A percentile compares a stretch with the other conserved stretches of the same genome.
phyloP scores from a whole-genome alignment of 2,888 invertebrate species.

The Suillia variegata region DNA sequence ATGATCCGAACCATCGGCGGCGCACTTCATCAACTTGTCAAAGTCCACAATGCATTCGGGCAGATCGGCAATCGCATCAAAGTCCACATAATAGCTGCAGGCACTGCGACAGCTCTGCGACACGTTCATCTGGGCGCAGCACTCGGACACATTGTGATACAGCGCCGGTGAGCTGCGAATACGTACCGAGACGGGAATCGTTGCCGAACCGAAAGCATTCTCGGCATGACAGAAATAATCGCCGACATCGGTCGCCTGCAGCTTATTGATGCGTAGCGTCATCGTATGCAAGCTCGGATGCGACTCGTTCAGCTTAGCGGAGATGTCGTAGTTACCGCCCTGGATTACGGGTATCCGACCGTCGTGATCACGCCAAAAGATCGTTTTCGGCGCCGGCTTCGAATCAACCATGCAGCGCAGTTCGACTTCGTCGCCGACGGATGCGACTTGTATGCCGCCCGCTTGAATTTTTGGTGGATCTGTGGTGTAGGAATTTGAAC shows the following conservation, averaged over 20 bases:
- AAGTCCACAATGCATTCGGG: slow-evolving; percentile 83
- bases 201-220: slow-evolving; percentile 77
- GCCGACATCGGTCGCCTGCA: slow-evolving; percentile 74
- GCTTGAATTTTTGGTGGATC: slow-evolving; percentile 79
- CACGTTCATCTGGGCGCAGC: slow-evolving; percentile 82
- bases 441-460: slow-evolving; percentile 77
- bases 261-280: slow-evolving; percentile 75
- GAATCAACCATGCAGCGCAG: slow-evolving; percentile 80
- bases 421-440: slow-evolving; percentile 75
- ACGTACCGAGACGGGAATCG: slow-evolving; percentile 75
- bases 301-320: slow-evolving; percentile 66
- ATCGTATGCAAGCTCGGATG: slow-evolving; percentile 74
- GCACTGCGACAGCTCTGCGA: slow-evolving; percentile 79
- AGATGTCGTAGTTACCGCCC: slow-evolving; percentile 75
- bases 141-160: slow-evolving; percentile 74
- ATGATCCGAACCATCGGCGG: slow-evolving; percentile 82
- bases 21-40: slow-evolving; percentile 85
- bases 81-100: slow-evolving; percentile 82
- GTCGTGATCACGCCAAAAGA: slow-evolving; percentile 80
- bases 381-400: slow-evolving; percentile 78
- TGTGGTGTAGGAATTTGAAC: slow-evolving; percentile 56
- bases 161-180: slow-evolving; percentile 69
- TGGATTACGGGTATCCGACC: slow-evolving; percentile 77
- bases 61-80: slow-evolving; percentile 80
- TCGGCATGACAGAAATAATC: slow-evolving; percentile 86